Percentiles rank a stretch among this genome's conserved stretches.
phyloP scores from a whole-genome alignment of 2,113 vertebrate species.

The Scortum barcoo region DNA sequence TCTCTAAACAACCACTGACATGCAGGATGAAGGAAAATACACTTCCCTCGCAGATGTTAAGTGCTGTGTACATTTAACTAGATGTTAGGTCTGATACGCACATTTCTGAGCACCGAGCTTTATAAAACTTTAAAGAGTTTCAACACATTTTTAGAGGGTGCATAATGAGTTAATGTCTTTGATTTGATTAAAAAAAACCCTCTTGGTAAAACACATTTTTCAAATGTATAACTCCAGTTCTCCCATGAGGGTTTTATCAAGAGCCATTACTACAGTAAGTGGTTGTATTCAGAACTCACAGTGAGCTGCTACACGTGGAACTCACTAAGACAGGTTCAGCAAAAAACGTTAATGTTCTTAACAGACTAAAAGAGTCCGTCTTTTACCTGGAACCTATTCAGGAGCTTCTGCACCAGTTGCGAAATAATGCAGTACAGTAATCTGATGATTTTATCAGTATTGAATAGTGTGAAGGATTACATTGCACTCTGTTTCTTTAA shows the following conservation, averaged over 20 bases:
- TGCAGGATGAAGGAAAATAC: constrained; percentile 52
- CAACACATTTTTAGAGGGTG: constrained; percentile 9
- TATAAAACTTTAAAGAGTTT: constrained; percentile 20
- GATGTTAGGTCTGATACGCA: constrained; percentile 18
- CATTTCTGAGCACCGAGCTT: constrained; percentile 24
- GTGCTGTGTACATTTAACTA: constrained; percentile 34
- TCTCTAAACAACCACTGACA: constrained; percentile 73
- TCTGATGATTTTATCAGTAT: background rate
- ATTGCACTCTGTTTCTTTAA: background rate
- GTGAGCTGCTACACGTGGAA: background rate
- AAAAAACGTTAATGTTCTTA: background rate
- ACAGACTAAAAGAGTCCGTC: background rate
- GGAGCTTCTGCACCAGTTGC: background rate
- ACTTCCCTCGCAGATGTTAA: constrained; percentile 54
- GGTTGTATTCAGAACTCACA: constrained; percentile 1
- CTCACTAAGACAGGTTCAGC: background rate
- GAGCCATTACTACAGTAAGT: constrained; percentile 4
- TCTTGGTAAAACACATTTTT: background rate
- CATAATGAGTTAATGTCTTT: background rate
- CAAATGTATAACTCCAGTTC: background rate
- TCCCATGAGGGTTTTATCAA: constrained; percentile 11
- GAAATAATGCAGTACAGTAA: background rate
- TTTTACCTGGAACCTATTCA: background rate
- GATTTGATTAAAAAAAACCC: background rate
- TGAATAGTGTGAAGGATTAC: background rate